Conservation (phyloP, 2,113 vertebrate species). For the Paedocypris sp. region DNA sequence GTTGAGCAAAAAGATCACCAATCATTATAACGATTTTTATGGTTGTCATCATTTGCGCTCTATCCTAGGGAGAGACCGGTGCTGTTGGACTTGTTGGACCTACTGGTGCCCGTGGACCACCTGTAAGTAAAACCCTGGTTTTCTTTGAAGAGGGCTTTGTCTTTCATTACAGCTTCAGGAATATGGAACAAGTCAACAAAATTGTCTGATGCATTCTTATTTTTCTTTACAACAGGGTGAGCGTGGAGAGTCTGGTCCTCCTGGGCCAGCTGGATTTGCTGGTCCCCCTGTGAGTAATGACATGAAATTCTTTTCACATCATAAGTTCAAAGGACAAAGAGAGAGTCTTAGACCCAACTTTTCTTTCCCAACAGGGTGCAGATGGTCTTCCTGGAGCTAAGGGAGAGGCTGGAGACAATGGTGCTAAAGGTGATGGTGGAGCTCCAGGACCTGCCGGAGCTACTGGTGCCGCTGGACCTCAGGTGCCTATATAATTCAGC, state of each 20-base stretch:
- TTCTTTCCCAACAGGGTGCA: conserved; percentile 61
- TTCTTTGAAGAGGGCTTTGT: background rate
- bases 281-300: conserved; percentile 83
- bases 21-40: background rate
- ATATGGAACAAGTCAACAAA: too few species aligned
- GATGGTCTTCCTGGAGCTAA: conserved; percentile 75
- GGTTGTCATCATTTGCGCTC: background rate
- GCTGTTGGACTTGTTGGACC: conserved; percentile 74
- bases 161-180: too few species aligned
- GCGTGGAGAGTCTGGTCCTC: conserved; percentile 82
- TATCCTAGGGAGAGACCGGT: conserved; percentile 80
- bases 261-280: conserved; percentile 93
- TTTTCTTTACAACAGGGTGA: conserved; percentile 67
- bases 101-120: conserved; percentile 78
- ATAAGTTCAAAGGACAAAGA: too few species aligned
- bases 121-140: conserved; percentile 63
- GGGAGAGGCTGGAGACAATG: conserved; percentile 74
- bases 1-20: background rate
- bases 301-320: too few species aligned
- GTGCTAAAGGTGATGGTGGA: conserved; percentile 89
- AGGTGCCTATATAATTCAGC: too few species aligned
- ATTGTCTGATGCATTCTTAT: background rate
- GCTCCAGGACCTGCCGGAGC: conserved; percentile 82
- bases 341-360: too few species aligned
- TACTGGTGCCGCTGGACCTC: conserved; percentile 66